Conservation (phyloP, 2,113 vertebrate species). For the Scophthalmus maximus region DNA sequence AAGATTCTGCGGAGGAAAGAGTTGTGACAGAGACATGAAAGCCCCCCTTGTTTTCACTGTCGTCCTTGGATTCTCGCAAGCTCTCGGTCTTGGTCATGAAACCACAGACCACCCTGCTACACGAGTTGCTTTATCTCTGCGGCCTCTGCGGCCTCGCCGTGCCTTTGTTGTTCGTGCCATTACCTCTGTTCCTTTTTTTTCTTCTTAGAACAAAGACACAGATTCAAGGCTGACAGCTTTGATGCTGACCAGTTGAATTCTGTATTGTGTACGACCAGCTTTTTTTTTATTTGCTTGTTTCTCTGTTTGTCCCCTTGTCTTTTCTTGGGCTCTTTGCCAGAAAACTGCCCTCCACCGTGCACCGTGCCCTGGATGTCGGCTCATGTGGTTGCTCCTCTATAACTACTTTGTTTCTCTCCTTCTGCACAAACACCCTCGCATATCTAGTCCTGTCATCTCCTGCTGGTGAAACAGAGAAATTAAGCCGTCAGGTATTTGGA, state of each 20-base stretch:
- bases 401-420: not conserved
- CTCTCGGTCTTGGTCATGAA: constrained; percentile 19
- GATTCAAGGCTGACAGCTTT: constrained; percentile 38
- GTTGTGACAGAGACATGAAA: constrained; percentile 15
- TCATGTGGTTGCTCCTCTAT: not conserved
- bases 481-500: not conserved
- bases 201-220: constrained; percentile 28
- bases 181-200: not conserved
- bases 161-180: constrained; percentile 36
- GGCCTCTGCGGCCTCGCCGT: constrained; percentile 1
- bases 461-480: constrained; percentile 2
- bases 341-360: not conserved
- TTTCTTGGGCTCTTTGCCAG: not conserved
- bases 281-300: constrained; percentile 8
- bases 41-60: not conserved
- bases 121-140: constrained; percentile 46
- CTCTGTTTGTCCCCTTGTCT: not conserved
- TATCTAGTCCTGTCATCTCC: not conserved
- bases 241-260: constrained; percentile 28
- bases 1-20: not conserved
- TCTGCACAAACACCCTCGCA: not conserved
- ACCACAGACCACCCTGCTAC: constrained; percentile 20
- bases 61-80: constrained; percentile 7
- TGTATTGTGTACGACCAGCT: not conserved
- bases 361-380: not conserved